Conservation (phyloP, 2,888 invertebrate species). For the Diarsia rubi region DNA sequence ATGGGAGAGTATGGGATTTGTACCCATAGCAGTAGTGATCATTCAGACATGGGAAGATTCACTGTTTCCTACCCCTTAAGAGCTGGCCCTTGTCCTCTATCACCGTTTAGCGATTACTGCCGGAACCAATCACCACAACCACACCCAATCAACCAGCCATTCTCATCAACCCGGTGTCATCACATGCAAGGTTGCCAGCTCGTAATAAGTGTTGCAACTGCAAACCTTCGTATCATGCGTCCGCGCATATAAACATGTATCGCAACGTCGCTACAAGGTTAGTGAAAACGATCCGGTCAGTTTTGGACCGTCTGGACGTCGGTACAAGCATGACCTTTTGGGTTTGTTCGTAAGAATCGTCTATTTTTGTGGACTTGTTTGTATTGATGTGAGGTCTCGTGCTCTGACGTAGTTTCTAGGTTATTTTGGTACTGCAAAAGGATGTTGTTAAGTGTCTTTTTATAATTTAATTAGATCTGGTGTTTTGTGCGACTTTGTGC, state of each 20-base stretch:
- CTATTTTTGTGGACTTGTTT: background rate
- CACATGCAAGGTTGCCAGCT: slow-evolving; percentile 57
- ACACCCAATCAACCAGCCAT: slow-evolving; percentile 23
- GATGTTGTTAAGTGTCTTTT: background rate
- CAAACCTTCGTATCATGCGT: slow-evolving; percentile 62
- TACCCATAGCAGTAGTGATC: background rate
- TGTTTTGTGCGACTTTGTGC: background rate
- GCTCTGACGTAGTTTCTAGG: background rate
- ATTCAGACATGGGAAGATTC: background rate
- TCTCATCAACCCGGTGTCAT: slow-evolving; percentile 49
- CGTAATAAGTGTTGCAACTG: slow-evolving; percentile 58
- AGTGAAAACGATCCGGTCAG: slow-evolving; percentile 65
- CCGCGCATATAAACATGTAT: slow-evolving; percentile 64
- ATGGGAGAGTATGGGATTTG: too few relatives aligned
- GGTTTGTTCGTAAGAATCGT: background rate
- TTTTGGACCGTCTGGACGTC: slow-evolving; percentile 40
- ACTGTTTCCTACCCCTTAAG: background rate
- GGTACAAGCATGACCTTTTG: slow-evolving; percentile 39
- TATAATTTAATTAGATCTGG: background rate
- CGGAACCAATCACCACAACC: background rate
- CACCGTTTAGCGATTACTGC: background rate
- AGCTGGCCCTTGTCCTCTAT: background rate
- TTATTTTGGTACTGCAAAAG: background rate
- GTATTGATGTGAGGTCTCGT: background rate
- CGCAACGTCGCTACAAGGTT: slow-evolving; percentile 65